Evolutionary conservation across 2,797 vertebrate species (phyloP).

Genomic region (Petrocephalus schoutedeni): DNA sequence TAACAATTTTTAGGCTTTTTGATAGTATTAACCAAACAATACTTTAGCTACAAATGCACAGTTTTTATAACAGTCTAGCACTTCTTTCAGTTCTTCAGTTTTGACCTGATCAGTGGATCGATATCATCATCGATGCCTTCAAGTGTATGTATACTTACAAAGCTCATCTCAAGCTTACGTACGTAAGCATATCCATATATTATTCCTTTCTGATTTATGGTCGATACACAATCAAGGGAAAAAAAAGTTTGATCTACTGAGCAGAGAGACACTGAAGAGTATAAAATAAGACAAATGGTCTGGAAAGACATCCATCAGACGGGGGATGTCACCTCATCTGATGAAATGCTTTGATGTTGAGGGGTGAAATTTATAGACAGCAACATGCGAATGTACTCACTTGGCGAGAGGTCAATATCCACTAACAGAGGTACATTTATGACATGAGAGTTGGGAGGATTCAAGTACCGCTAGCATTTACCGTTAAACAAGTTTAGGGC

Average conservation of each 20-base stretch:
- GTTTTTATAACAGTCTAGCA: constrained; percentile 35
- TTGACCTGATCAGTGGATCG: constrained; percentile 49
- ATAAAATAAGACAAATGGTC: constrained; percentile 70
- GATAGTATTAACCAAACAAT: constrained; percentile 62
- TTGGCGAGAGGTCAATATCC: constrained; percentile 60
- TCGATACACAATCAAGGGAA: constrained; percentile 69
- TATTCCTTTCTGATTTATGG: constrained; percentile 72
- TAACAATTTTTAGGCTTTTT: constrained; percentile 42
- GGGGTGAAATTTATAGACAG: constrained; percentile 67
- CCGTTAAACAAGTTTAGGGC: not conserved
- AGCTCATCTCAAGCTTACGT: constrained; percentile 32
- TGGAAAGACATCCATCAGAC: constrained; percentile 63
- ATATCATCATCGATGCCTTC: constrained; percentile 62
- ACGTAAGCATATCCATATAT: constrained; percentile 63
- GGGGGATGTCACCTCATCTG: constrained; percentile 59
- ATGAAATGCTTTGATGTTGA: constrained; percentile 60
- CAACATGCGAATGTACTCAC: constrained; percentile 64
- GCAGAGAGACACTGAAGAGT: constrained; percentile 65
- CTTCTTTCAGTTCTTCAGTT: constrained; percentile 52
- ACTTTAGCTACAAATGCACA: constrained; percentile 51
- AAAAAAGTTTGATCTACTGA: constrained; percentile 57
- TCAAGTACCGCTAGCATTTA: not conserved
- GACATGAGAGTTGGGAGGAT: not conserved
- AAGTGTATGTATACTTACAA: constrained; percentile 67
- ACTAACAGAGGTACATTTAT: constrained; percentile 45